phyloP scores from a whole-genome alignment of 2,113 vertebrate genomes.

The Xenopus borealis region DNA sequence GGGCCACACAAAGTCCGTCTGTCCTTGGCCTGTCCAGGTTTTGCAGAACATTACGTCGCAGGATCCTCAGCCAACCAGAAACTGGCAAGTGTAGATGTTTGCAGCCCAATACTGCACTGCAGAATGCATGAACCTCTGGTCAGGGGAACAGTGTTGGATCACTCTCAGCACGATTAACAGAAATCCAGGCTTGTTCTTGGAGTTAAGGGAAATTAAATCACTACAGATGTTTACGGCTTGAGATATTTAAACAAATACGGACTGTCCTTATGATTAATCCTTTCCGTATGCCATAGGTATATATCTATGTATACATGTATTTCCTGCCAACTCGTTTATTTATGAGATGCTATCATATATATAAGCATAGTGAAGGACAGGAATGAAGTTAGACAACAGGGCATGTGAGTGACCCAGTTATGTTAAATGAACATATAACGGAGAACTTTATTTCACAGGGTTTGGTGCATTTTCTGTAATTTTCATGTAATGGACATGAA shows the following conservation, averaged over 20 bases:
- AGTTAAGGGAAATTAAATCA: too few species aligned
- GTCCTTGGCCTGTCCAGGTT: not conserved
- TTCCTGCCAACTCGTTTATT: not conserved
- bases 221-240: too few species aligned
- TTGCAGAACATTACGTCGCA: too few species aligned
- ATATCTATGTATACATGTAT: not conserved
- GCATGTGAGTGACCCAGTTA: not conserved
- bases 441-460: slow-evolving; percentile 42
- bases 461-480: not conserved
- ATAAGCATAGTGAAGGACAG: not conserved
- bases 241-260: not conserved
- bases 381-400: not conserved
- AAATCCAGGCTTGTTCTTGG: too few species aligned
- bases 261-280: not conserved
- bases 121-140: too few species aligned
- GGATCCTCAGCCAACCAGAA: too few species aligned
- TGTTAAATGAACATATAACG: not conserved
- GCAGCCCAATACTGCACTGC: too few species aligned
- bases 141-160: too few species aligned
- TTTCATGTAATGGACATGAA: slow-evolving; percentile 24
- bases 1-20: not conserved
- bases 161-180: too few species aligned
- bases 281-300: not conserved
- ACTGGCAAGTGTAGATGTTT: too few species aligned
- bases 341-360: not conserved